These are phyloP conservation scores for Papilio gigon DNA, from an alignment of 2,888 invertebrate genomes.

Conservation along the genomic window DNA sequence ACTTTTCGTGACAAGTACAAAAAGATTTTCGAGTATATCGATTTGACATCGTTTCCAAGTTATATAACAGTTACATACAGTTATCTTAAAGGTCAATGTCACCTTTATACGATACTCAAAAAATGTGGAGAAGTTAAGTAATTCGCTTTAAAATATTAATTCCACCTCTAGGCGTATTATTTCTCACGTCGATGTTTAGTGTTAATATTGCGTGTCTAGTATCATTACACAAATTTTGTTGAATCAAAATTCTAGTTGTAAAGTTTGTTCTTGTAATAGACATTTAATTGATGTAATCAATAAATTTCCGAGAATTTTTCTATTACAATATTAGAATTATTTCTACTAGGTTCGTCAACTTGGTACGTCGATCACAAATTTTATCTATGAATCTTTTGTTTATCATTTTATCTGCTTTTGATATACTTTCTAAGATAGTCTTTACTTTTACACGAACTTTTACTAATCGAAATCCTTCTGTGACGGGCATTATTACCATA, in stretches of 20 bases:
- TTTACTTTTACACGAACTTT: no score
- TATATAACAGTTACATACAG: background rate
- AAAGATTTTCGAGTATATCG: no score
- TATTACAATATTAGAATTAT: background rate
- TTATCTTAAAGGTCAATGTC: conserved; percentile 39
- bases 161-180: conserved; percentile 21
- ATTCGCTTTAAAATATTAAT: conserved; percentile 22
- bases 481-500: no score
- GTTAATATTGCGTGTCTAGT: background rate
- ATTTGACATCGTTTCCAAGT: background rate
- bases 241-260: background rate
- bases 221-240: conserved; percentile 1
- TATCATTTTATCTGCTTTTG: no score
- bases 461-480: no score
- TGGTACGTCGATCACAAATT: no score
- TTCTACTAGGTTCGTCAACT: background rate
- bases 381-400: no score
- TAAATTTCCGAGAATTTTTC: background rate
- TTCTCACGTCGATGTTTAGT: conserved; percentile 17
- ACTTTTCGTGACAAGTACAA: no score
- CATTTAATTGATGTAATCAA: background rate
- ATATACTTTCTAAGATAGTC: no score
- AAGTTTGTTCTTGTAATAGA: background rate
- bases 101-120: background rate
- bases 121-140: conserved; percentile 20